These are phyloP conservation scores for Cinara cedri DNA, from an alignment of 2,888 invertebrate genomes.

Conservation along the genomic window DNA sequence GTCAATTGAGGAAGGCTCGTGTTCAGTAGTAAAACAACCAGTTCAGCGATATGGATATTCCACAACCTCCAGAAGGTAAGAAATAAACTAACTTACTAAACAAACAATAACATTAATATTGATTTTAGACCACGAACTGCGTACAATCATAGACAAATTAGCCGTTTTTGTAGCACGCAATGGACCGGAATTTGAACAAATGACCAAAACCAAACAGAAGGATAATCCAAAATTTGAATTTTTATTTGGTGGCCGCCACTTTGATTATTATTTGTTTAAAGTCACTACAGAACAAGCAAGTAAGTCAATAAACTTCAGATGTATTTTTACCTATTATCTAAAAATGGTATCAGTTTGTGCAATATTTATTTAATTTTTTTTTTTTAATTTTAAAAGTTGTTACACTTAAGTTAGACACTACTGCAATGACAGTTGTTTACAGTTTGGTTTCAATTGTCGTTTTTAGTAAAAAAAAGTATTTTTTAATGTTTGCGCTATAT, in stretches of 20 bases:
- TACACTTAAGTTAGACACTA: background rate
- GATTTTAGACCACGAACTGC: conserved; percentile 82
- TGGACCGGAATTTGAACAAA: conserved; percentile 99
- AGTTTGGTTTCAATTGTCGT: background rate
- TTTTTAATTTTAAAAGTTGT: conserved; percentile 10
- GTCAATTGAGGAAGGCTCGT: background rate
- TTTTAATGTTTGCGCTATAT: background rate
- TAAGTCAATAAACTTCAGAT: conserved; percentile 66
- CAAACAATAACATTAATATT: background rate
- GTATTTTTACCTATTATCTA: conserved; percentile 1
- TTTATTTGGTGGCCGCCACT: conserved; percentile 93
- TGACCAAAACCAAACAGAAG: conserved; percentile 98
- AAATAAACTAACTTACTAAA: background rate
- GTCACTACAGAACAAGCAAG: conserved; percentile 93
- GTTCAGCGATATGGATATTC: conserved; percentile 37
- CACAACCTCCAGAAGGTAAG: conserved; percentile 49
- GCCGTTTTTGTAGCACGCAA: conserved; percentile 98
- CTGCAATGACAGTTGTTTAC: conserved; percentile 8
- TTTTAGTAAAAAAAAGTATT: background rate
- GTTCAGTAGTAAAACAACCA: background rate
- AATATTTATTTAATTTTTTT: conserved; percentile 39
- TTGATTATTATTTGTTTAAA: conserved; percentile 95
- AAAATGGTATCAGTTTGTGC: conserved; percentile 13
- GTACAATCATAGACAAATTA: conserved; percentile 97
- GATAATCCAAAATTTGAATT: conserved; percentile 97